These are phyloP conservation scores for Hydrotaea cyrtoneurina DNA, from an alignment of 2,888 invertebrate species.

Conservation along the genomic window DNA sequence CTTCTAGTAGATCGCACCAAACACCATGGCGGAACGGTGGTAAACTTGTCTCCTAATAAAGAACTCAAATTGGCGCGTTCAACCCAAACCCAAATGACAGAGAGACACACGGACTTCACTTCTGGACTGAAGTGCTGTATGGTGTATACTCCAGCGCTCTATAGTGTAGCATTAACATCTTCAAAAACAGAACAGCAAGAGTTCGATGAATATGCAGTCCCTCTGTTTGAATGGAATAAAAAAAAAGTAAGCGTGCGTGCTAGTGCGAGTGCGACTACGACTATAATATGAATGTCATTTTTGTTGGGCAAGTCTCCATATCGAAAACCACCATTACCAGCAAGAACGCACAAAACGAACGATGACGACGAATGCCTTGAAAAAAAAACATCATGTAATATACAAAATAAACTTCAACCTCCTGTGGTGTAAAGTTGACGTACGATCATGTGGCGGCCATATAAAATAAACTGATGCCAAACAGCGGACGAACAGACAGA, in stretches of 20 bases:
- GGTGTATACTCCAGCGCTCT: too few relatives aligned
- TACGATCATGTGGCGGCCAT: constrained; percentile 67
- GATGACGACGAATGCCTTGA: constrained; percentile 20
- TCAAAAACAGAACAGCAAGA: constrained; percentile 35
- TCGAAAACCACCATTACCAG: neutral
- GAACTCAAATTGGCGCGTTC: constrained; percentile 68
- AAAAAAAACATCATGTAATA: constrained; percentile 68
- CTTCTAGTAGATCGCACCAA: neutral
- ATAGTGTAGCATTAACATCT: too few relatives aligned
- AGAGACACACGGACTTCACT: neutral
- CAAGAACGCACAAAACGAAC: neutral
- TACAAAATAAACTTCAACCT: constrained; percentile 68
- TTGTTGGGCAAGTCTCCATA: neutral
- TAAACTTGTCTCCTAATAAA: constrained; percentile 69
- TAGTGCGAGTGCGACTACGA: neutral
- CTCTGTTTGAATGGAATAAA: neutral
- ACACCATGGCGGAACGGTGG: constrained; percentile 46
- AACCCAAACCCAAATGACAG: constrained; percentile 33
- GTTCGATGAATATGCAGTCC: constrained; percentile 34
- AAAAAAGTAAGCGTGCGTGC: neutral
- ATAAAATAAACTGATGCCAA: constrained; percentile 58
- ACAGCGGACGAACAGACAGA: constrained; percentile 27
- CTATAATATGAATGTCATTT: constrained; percentile 38
- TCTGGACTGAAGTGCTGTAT: neutral
- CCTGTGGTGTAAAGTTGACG: constrained; percentile 68